phyloP scores from a whole-genome alignment of 1,140 invertebrate species.

The Neodiprion lecontei region DNA sequence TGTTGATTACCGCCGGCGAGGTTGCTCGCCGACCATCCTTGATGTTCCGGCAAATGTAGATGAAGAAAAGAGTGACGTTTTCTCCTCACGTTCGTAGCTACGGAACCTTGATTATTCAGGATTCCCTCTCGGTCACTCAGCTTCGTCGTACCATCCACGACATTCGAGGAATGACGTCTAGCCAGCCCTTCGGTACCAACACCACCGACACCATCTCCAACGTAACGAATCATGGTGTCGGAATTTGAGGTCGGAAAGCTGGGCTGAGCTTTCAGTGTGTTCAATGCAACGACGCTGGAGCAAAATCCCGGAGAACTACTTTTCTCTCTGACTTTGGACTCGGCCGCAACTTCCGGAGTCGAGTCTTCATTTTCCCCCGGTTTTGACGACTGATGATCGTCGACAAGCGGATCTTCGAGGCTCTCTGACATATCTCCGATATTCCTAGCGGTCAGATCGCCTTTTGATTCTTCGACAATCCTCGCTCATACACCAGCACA shows the following conservation, averaged over 20 bases:
- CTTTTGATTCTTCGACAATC: too few species aligned
- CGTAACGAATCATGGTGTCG: slow-evolving; percentile 26
- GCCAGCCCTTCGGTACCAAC: background rate
- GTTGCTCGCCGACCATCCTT: slow-evolving; percentile 23
- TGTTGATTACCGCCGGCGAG: slow-evolving; percentile 46
- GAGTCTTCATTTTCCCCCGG: background rate
- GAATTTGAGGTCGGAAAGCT: background rate
- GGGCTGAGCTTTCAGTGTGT: slow-evolving; percentile 26
- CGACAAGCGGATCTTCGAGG: too few species aligned
- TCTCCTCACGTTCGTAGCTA: slow-evolving; percentile 30
- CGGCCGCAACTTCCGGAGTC: too few species aligned
- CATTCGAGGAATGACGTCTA: background rate
- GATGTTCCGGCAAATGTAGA: slow-evolving; percentile 55
- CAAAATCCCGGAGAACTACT: slow-evolving; percentile 46
- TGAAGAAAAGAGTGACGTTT: slow-evolving; percentile 54
- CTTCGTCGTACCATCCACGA: slow-evolving; percentile 19
- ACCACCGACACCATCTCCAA: slow-evolving; percentile 21
- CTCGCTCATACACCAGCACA: too few species aligned
- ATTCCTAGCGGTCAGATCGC: too few species aligned
- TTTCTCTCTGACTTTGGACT: slow-evolving; percentile 18
- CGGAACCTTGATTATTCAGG: slow-evolving; percentile 20
- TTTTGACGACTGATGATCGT: too few species aligned
- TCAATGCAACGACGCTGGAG: slow-evolving; percentile 47
- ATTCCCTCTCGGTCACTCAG: slow-evolving; percentile 22
- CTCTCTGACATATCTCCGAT: too few species aligned